Base-by-base conservation (phyloP, 2,113 vertebrate species). In the Oophaga pumilio region DNA sequence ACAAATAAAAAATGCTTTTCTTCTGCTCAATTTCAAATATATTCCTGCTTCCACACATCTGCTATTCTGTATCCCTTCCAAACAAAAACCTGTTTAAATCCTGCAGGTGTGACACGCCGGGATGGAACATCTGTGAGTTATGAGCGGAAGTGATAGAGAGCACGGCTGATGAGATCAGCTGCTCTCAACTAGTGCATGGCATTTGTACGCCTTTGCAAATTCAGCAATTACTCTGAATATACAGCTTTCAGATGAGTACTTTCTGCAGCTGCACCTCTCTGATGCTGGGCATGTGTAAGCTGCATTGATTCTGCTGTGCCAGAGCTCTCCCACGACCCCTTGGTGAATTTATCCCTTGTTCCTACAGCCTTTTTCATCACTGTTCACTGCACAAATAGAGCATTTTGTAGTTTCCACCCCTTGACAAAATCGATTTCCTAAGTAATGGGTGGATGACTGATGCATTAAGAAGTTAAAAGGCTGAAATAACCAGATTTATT, bases 91-190 rank as follows among this genome's bases (percentile, higher is more conserved):
- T 90, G 53, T 90, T 93, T 91, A 92, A 91, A 84, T 89, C 88
- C 87, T 92, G 90, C 92, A 94, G 92, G 90, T 94, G 92, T 93
- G 91, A 94, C 90, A 90, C 71, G 60, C 22, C 79, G 90, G 87
- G 88, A 92, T 56, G 90, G 89, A 92, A 93, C 90, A 94, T 91
- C 92, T 92, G 91, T 91, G 91, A 90, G 68, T 90, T 49, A 18
- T 59, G 88, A 87, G n/a, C 89, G 85, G 90, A 92, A 93, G 92
- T 2, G 43, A 88, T 91, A 62, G 50, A 81, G 77, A 91, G 91
- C 89, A 77, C 13, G 83, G 86, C 90, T 93, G 90, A 90, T 90
- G 87, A 88, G 86, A 92, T 90, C 91, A 93, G 89, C 87, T 92
- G 89, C 91, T 89, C 89, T 89, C 59, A 91, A 52, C 73, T 12